A percentile compares a stretch with the other conserved stretches of the same genome.
These are phyloP conservation scores for Scaptomyza hsui DNA, from an alignment of 1,140 invertebrate genomes.

Conservation along the genomic window DNA sequence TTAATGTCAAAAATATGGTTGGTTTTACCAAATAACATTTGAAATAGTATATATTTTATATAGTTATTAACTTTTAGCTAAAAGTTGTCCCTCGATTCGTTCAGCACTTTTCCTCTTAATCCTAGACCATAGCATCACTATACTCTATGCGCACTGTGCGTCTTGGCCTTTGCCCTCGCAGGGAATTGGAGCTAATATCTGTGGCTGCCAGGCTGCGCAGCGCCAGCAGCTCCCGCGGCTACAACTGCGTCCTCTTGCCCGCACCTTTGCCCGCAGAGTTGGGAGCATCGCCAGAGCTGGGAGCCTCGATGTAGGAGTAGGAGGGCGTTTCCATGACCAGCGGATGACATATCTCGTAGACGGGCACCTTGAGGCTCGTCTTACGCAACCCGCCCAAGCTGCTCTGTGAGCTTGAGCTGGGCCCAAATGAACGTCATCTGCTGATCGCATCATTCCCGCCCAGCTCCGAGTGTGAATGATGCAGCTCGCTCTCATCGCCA, in stretches of 20 bases:
- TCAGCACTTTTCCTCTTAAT: neutral
- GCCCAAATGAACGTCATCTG: slow-evolving; percentile 85
- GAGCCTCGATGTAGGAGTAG: slow-evolving; percentile 68
- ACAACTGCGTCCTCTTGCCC: slow-evolving; percentile 72
- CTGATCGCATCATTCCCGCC: slow-evolving; percentile 83
- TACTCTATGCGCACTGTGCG: slow-evolving; percentile 73
- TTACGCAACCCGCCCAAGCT: slow-evolving; percentile 82
- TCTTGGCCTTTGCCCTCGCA: slow-evolving; percentile 57
- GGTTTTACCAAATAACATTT: slow-evolving; percentile 6
- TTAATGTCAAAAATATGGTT: too few species aligned
- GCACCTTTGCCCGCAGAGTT: slow-evolving; percentile 7
- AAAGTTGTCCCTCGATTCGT: too few species aligned
- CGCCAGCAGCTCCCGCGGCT: slow-evolving; percentile 74
- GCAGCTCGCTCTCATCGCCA: slow-evolving; percentile 85
- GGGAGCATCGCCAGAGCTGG: slow-evolving; percentile 41
- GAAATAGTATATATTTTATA: neutral
- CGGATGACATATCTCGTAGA: slow-evolving; percentile 83
- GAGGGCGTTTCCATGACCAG: slow-evolving; percentile 79
- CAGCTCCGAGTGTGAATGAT: slow-evolving; percentile 84
- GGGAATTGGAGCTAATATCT: slow-evolving; percentile 18
- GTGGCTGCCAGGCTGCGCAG: slow-evolving; percentile 55
- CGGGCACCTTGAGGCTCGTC: slow-evolving; percentile 74
- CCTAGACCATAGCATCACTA: slow-evolving; percentile 65
- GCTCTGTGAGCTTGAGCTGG: slow-evolving; percentile 81
- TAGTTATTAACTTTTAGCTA: neutral